phyloP scores from a whole-genome alignment of 1,140 invertebrate species.

The Lordiphosa stackelbergi region DNA sequence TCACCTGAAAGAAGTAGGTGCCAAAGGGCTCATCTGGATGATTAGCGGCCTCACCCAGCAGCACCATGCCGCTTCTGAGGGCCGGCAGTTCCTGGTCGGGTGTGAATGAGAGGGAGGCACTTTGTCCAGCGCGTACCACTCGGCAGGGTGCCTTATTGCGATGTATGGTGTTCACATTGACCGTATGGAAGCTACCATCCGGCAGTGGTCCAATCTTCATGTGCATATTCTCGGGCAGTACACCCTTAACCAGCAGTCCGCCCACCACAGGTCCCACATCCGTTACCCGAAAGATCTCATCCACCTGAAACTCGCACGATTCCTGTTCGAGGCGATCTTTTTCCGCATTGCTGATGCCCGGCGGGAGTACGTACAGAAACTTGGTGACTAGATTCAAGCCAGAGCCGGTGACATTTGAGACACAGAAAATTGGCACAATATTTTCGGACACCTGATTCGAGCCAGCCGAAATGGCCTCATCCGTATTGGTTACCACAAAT shows the following conservation, averaged over 20 bases:
- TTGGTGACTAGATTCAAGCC: conserved; percentile 88
- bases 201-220: conserved; percentile 86
- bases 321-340: conserved; percentile 86
- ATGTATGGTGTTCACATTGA: conserved; percentile 90
- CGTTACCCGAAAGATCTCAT: conserved; percentile 92
- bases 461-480: conserved; percentile 85
- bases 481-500: conserved; percentile 83
- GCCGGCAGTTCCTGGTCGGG: conserved; percentile 79
- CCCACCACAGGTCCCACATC: conserved; percentile 91
- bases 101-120: conserved; percentile 90
- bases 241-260: conserved; percentile 90
- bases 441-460: conserved; percentile 81
- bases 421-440: conserved; percentile 91
- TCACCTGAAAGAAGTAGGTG: conserved; percentile 88
- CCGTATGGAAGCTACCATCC: conserved; percentile 88
- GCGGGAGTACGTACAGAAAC: conserved; percentile 87
- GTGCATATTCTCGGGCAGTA: conserved; percentile 86
- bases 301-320: conserved; percentile 92
- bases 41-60: conserved; percentile 79
- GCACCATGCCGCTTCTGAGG: conserved; percentile 90
- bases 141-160: conserved; percentile 93
- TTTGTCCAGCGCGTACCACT: conserved; percentile 91
- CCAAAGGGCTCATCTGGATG: conserved; percentile 80
- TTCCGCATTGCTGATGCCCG: conserved; percentile 83
- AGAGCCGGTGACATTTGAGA: conserved; percentile 96